Evolutionary conservation across 1,140 invertebrate species (phyloP), one percentile per base, ranked within the genome.

Genomic region (Drosophila setifemur): DNA sequence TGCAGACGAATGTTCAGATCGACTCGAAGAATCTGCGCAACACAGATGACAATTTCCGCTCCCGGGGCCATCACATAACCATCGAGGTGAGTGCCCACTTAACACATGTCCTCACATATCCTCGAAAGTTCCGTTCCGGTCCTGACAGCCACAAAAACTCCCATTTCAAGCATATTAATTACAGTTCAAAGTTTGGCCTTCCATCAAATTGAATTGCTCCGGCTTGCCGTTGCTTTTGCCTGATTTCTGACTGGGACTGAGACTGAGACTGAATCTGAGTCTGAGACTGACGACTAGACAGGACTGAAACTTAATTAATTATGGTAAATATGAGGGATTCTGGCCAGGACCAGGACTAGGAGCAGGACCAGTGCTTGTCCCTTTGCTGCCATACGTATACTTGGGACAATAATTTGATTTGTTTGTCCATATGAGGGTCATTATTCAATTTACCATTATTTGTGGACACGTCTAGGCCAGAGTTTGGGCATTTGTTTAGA

Each of bases 1-100:
- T 94, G 93, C 93, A 94, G 91, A 94, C 93, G 9, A 94, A 94
- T 79, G 93, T 93, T 58, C 93, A 93, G 88, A 94, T 94, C 43
- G 93, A 93, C 88, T 92, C 93, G 14, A 94, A 93, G 82, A 92
- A 91, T 66, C 90, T 93, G 31, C 91, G 92, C 28, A 91, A 90
- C 61, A 93, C 91, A 25, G 92, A 93, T 31, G 88, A 89, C 43
- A 89, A 89, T 60, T 73, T 91, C 90, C 72, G 92, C 85, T 57
- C 92, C 88, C 71, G 92, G 91, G 90, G 92, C 90, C 53, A 92
- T 91, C 88, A 92, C 91, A 69, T 90, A 60, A 89, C 88, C 31
- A 89, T 89, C 39, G 88, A 89, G 88, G 88, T 89, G 60, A 89
- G 88, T 89, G 54, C 23, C 35, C 29, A 54, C 31, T 53, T 42